Conservation (phyloP, 2,888 invertebrate species). For the Andrena hattorfiana region DNA sequence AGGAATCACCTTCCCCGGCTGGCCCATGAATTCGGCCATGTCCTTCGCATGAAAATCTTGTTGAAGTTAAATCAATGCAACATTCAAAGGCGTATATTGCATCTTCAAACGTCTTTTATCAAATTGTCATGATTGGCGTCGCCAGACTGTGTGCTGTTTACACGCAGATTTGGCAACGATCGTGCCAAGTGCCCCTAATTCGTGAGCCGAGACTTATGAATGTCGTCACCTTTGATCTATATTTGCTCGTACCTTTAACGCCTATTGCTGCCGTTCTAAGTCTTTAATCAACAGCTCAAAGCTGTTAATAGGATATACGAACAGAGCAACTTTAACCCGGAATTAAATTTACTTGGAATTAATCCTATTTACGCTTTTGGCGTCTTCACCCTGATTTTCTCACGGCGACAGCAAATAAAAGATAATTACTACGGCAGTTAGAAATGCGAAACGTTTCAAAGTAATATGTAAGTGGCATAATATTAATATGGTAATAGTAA, state of each 20-base stretch:
- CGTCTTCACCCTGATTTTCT: slow-evolving; percentile 20
- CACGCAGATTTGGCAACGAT: slow-evolving; percentile 29
- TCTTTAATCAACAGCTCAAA: slow-evolving; percentile 67
- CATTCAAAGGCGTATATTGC: neutral
- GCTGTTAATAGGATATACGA: slow-evolving; percentile 48
- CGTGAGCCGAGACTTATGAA: slow-evolving; percentile 42
- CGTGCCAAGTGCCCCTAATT: slow-evolving; percentile 34
- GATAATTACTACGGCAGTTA: slow-evolving; percentile 7
- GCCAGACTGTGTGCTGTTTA: slow-evolving; percentile 32
- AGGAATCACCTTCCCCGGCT: too few relatives aligned
- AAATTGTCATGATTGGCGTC: slow-evolving; percentile 8
- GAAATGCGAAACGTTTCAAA: neutral
- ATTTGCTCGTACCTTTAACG: slow-evolving; percentile 50
- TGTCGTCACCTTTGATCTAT: slow-evolving; percentile 59
- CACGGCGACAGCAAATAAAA: slow-evolving; percentile 7
- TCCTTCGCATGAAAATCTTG: neutral
- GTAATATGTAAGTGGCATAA: too few relatives aligned
- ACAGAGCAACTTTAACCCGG: slow-evolving; percentile 33
- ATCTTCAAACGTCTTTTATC: neutral
- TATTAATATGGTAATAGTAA: too few relatives aligned
- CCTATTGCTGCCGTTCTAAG: slow-evolving; percentile 28
- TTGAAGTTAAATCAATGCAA: neutral
- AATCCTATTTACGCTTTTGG: slow-evolving; percentile 23
- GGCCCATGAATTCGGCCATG: too few relatives aligned
- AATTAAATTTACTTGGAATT: slow-evolving; percentile 27